Evolutionary conservation across 2,113 vertebrate species (phyloP).

Genomic region (Melospiza georgiana): DNA sequence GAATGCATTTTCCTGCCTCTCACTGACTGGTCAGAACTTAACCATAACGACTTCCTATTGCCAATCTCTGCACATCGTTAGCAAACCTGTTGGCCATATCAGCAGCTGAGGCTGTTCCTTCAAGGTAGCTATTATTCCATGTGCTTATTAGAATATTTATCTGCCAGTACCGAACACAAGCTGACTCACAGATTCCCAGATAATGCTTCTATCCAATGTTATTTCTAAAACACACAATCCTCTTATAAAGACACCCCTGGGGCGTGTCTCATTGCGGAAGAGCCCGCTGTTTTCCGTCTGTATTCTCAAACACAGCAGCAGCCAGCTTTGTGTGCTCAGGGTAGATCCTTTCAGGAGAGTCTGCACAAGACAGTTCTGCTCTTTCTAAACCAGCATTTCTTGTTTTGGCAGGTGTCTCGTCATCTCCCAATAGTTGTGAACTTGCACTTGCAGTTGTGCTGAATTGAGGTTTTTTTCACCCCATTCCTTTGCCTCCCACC

Average conservation of each 20-base stretch:
- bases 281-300: not conserved
- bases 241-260: not conserved
- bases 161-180: not conserved
- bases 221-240: not conserved
- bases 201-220: not conserved
- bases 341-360: not conserved
- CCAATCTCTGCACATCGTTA: not conserved
- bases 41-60: not conserved
- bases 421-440: not conserved
- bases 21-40: not conserved
- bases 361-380: not conserved
- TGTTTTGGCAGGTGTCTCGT: not conserved
- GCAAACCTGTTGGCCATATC: not conserved
- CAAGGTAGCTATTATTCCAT: not conserved
- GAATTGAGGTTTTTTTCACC: not conserved
- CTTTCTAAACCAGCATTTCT: not conserved
- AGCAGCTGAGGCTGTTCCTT: not conserved
- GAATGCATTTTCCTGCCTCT: constrained; percentile 6
- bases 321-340: not conserved
- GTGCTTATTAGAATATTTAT: not conserved
- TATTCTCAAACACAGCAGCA: not conserved
- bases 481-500: not conserved
- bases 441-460: not conserved
- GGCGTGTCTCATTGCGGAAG: not conserved
- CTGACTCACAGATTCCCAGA: constrained; percentile 8